A percentile compares a stretch with the other conserved stretches of the same genome.
Evolutionary conservation across 2,888 invertebrate genomes (phyloP).

Genomic region (Ecliptopera silaceata): DNA sequence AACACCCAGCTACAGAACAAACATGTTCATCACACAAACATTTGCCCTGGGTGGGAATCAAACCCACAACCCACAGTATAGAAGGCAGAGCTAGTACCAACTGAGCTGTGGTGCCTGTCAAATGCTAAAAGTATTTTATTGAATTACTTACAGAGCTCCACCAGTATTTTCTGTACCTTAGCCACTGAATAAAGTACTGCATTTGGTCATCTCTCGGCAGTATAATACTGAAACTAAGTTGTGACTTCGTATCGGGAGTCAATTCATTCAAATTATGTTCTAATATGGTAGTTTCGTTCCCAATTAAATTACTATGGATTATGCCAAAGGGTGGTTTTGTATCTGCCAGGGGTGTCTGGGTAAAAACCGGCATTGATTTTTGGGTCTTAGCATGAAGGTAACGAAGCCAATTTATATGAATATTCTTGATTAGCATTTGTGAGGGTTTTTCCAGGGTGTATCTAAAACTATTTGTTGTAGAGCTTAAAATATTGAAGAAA

Average conservation of each 20-base stretch:
- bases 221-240: constrained; percentile 67
- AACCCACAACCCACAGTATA: too few relatives aligned
- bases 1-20: too few relatives aligned
- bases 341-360: constrained; percentile 38
- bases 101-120: too few relatives aligned
- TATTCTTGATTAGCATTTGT: constrained; percentile 61
- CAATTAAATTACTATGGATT: constrained; percentile 35
- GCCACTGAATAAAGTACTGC: constrained; percentile 89
- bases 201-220: constrained; percentile 75
- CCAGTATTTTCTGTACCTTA: constrained; percentile 91
- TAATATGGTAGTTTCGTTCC: constrained; percentile 30
- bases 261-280: constrained; percentile 41
- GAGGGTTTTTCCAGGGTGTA: constrained; percentile 58
- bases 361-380: constrained; percentile 58
- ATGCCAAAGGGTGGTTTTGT: constrained; percentile 48
- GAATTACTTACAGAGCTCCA: constrained; percentile 88
- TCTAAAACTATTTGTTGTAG: constrained; percentile 36
- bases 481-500: constrained; percentile 55
- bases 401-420: constrained; percentile 63
- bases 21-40: too few relatives aligned
- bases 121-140: not conserved
- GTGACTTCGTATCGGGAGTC: constrained; percentile 39
- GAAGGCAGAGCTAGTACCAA: too few relatives aligned
- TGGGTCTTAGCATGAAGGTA: constrained; percentile 58
- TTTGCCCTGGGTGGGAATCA: too few relatives aligned